Base-by-base conservation (phyloP, 2,113 vertebrate species). In the Paramormyrops kingsleyae region DNA sequence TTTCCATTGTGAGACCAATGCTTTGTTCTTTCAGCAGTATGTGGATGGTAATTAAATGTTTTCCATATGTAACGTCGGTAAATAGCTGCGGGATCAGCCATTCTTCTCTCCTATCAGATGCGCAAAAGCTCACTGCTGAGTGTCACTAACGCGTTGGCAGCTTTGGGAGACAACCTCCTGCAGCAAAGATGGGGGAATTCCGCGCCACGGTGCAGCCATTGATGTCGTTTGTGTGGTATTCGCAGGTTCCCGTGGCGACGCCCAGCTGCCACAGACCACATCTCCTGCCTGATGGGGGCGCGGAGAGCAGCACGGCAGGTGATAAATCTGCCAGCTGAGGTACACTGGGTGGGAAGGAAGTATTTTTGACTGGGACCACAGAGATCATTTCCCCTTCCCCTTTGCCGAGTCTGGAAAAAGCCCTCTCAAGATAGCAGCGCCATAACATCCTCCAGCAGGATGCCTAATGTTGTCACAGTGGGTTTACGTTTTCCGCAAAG, bases 11-110 rank as follows among this genome's bases (percentile, higher is more conserved):
- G 80, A 59, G 89, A 31, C 42, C 49, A 19, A 31, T 77, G 27
- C 56, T 93, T 93, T 92, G 91, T 92, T 88, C 90, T 87, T 83
- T 91, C 90, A 87, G 92, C 94, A 91, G 89, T 88, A 92, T 93
- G 91, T 80, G 92, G 88, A 93, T 93, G 83, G 92, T 93, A 91
- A 91, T 91, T 89, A 91, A 90, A 95, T 90, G 74, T 92, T 85
- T 93, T 94, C 94, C 94, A 94, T 93, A 94, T 94, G 92, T 56
- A 53, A 89, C 62, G 89, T 92, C 91, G 92, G 88, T 91, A 77
- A 93, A 93, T 91, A 89, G 42, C 94, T 91, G 92, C 91, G 19
- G 62, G 89, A 91, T 84, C 80, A 21, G 77, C 56, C 44, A n/a
- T 84, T 47, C n/a, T 84, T 84, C 8, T 84, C 42, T 13, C 7